These are phyloP conservation scores for Forbesichthys papilliferus DNA, from an alignment of 2,113 vertebrate genomes.

Conservation along the genomic window DNA sequence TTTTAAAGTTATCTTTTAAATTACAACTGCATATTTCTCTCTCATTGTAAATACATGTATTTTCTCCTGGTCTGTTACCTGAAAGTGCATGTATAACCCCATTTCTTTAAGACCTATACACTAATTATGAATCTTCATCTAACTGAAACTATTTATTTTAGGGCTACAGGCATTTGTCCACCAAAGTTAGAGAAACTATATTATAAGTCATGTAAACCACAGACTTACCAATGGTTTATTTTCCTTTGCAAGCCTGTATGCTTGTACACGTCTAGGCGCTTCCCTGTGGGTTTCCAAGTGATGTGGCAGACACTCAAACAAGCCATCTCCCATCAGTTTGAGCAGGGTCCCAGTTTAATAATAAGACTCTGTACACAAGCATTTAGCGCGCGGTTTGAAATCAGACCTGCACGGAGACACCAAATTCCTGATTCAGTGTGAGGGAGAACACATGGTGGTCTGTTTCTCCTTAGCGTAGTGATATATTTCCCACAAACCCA, in stretches of 20 bases:
- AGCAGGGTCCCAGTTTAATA: neutral
- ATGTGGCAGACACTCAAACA: constrained; percentile 3
- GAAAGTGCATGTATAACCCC: neutral
- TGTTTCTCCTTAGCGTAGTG: constrained; percentile 37
- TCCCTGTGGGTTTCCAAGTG: constrained; percentile 21
- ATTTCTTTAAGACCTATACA: neutral
- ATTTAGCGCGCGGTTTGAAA: constrained; percentile 16
- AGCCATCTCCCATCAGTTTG: neutral
- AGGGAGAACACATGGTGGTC: constrained; percentile 33
- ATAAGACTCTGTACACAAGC: constrained; percentile 5
- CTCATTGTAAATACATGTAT: constrained; percentile 31
- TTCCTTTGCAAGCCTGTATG: constrained; percentile 15
- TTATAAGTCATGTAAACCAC: constrained; percentile 9
- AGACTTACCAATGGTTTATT: constrained; percentile 22
- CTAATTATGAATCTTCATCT: no score
- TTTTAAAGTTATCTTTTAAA: neutral
- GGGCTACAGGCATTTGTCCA: no score
- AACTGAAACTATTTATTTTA: no score
- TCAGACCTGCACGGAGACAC: constrained; percentile 6
- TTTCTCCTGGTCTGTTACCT: constrained; percentile 10
- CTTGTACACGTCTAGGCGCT: constrained; percentile 6
- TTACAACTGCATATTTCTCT: constrained; percentile 7
- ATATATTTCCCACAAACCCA: constrained; percentile 18
- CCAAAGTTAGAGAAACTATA: neutral
- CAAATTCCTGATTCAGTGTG: constrained; percentile 21